These are phyloP conservation scores for Tetragonula carbonaria DNA, from an alignment of 2,888 invertebrate genomes.

Conservation along the genomic window DNA sequence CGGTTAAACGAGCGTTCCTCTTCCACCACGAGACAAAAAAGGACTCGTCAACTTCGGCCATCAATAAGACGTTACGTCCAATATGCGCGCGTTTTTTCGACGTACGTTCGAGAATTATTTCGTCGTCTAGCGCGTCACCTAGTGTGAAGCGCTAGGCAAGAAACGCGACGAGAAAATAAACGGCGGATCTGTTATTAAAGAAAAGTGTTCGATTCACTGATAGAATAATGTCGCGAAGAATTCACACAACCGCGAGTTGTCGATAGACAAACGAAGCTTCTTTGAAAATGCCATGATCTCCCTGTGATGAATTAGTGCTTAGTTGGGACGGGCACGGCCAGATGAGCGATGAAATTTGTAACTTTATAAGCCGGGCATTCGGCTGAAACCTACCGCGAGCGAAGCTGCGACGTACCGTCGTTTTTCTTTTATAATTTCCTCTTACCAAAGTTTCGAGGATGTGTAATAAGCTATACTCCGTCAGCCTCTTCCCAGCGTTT, in stretches of 20 bases:
- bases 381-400: not conserved
- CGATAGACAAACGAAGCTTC: slow-evolving; percentile 22
- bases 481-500: not conserved
- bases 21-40: slow-evolving; percentile 53
- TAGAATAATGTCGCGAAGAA: not conserved
- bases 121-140: not conserved
- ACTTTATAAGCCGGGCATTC: not conserved
- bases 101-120: slow-evolving; percentile 56
- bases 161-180: not conserved
- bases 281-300: slow-evolving; percentile 4
- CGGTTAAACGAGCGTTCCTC: slow-evolving; percentile 43
- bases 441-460: too few species aligned
- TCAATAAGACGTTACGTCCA: slow-evolving; percentile 67
- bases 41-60: slow-evolving; percentile 40
- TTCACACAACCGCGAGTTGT: slow-evolving; percentile 28
- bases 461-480: too few species aligned
- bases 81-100: slow-evolving; percentile 53
- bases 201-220: not conserved
- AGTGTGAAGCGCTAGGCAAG: not conserved
- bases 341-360: slow-evolving; percentile 34
- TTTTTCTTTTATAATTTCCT: too few species aligned
- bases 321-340: not conserved
- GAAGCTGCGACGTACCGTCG: too few species aligned
- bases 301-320: slow-evolving; percentile 39
- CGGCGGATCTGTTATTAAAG: not conserved